phyloP scores from a whole-genome alignment of 2,113 vertebrate species.

The Phoxinus phoxinus region DNA sequence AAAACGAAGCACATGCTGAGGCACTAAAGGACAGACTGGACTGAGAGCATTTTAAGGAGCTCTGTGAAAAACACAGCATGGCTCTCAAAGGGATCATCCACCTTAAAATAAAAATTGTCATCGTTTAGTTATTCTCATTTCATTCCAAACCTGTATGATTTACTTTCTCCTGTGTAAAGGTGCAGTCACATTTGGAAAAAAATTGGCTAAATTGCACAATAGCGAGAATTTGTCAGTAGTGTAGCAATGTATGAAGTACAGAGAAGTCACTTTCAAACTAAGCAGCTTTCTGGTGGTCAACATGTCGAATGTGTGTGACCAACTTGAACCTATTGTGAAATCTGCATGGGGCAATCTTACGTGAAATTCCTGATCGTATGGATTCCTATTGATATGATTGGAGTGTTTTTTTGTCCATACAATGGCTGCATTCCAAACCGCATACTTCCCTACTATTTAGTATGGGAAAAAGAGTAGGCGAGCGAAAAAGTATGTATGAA shows the following conservation, averaged over 20 bases:
- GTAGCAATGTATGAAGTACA: background rate
- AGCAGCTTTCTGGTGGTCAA: background rate
- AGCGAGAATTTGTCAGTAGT: background rate
- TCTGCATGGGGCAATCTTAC: background rate
- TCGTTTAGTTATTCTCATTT: background rate
- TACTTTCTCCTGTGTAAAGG: background rate
- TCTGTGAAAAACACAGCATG: constrained; percentile 9
- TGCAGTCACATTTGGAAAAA: no score
- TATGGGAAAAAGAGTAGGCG: no score
- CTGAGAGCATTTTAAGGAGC: constrained; percentile 17
- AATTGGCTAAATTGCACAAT: background rate
- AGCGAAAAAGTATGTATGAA: no score
- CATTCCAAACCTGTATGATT: background rate
- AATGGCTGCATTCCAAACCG: no score
- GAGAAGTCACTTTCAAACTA: background rate
- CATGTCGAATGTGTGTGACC: background rate
- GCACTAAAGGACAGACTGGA: constrained; percentile 48
- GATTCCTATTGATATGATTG: background rate
- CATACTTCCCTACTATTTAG: no score
- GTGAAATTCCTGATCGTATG: no score
- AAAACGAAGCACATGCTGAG: constrained; percentile 28
- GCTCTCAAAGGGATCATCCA: background rate
- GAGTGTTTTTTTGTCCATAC: background rate
- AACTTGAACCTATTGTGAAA: background rate
- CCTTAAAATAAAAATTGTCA: background rate